Conservation (phyloP, 2,113 vertebrate genomes). For the Corythaixoides concolor region DNA sequence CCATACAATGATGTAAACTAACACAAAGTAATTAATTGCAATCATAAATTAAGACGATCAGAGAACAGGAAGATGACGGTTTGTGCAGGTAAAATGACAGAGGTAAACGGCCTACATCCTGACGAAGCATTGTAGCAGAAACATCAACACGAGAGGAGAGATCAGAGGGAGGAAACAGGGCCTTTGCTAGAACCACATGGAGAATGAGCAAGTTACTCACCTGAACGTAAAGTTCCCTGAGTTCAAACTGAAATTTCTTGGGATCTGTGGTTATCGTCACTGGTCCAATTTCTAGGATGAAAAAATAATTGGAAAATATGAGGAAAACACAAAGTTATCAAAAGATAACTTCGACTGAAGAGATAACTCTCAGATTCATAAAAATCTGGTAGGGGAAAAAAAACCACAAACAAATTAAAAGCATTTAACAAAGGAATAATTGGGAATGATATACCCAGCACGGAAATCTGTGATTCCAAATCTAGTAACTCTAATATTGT, state of each 20-base stretch:
- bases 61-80: background rate
- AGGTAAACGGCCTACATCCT: background rate
- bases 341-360: background rate
- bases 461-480: background rate
- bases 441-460: background rate
- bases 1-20: background rate
- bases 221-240: slow-evolving; percentile 97
- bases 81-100: background rate
- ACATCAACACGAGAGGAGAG: background rate
- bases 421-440: background rate
- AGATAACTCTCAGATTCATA: background rate
- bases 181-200: background rate
- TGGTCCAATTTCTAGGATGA: slow-evolving; percentile 91
- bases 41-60: background rate
- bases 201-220: slow-evolving; percentile 71
- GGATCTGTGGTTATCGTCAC: slow-evolving; percentile 98
- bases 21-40: background rate
- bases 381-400: background rate
- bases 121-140: background rate
- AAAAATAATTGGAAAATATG: background rate
- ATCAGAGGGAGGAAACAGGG: background rate
- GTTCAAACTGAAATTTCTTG: slow-evolving; percentile 96
- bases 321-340: background rate
- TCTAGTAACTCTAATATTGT: background rate
- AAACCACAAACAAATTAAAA: background rate